phyloP scores from a whole-genome alignment of 2,113 vertebrate species.

The Oenanthe melanoleuca region DNA sequence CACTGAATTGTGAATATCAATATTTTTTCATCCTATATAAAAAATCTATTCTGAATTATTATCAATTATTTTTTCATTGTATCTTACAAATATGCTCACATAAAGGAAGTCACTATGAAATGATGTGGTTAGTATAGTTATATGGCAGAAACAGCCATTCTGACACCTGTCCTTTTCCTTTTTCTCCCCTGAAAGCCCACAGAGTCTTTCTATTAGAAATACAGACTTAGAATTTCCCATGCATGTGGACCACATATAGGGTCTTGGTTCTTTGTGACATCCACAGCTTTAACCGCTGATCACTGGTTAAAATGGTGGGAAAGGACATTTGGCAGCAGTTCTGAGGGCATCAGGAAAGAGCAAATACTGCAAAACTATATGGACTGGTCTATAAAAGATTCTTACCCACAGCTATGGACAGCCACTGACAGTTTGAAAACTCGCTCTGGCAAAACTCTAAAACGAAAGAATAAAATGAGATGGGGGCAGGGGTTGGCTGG shows the following conservation, averaged over 20 bases:
- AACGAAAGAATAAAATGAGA: neutral
- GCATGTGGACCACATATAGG: neutral
- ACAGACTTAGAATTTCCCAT: neutral
- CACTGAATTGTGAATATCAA: neutral
- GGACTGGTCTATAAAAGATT: neutral
- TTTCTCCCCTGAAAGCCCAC: neutral
- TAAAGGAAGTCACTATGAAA: neutral
- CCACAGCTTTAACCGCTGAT: too few relatives aligned
- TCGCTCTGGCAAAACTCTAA: neutral
- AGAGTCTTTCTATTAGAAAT: neutral
- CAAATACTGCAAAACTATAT: neutral
- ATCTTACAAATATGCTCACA: accelerated
- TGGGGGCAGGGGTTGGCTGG: accelerated
- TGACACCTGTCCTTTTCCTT: neutral
- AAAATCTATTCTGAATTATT: neutral
- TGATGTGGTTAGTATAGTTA: accelerated
- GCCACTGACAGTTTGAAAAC: neutral
- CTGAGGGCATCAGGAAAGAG: neutral
- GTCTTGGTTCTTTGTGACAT: neutral
- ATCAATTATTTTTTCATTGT: neutral
- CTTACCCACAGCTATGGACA: neutral
- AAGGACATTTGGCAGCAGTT: neutral
- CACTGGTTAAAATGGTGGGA: neutral
- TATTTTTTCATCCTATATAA: neutral
- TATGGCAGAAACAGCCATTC: neutral